Base-by-base conservation (phyloP, 2,888 invertebrate genomes). In the Acronicta psi region DNA sequence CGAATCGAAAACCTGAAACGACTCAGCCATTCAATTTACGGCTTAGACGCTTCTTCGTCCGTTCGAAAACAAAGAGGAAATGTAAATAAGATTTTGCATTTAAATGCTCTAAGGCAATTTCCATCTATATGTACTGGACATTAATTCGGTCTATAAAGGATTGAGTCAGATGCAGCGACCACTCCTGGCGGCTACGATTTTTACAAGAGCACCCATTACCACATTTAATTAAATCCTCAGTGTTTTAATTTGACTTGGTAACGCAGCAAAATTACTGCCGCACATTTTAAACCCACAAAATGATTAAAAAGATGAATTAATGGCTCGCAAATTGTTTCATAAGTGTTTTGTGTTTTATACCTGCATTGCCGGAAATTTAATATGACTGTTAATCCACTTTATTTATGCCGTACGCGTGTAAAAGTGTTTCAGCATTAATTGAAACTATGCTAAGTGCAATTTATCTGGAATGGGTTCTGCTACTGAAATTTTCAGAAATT, bases 221-320 rank as follows among this genome's bases (percentile, higher is more conserved):
- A 87, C 90, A 89, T 91, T 91, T 89, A 90, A 92, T 92, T 92
- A 87, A 91, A 91, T 89, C 84, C 90, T 91, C 87, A 89, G 87
- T 89, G 89, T 89, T 91, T 90, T 91, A 91, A 92, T 91, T 91
- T 90, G 87, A 90, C 85, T 91, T 86, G 83, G 85, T 82, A 86
- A 85, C 81, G 85, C 75, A 68, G 72, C 75, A 63, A 81, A 89
- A 89, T 88, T 88, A 87, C 85, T 81, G 77, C 75, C 74, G 77
- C 79, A 80, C 79, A 83, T 86, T 85, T 83, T 77, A 83, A 77
- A 81, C 72, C 74, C 66, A 63, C 69, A 59, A 59, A 75, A 72
- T 68, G 72, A 72, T 66, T 75, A 69, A 68, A 73, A 69, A 68
- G 51, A 78, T 74, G 75, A 82, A 81, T 82, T 70, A 77, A 77